Evolutionary conservation across 2,888 invertebrate genomes (phyloP).

Genomic region (Pollenia labialis): DNA sequence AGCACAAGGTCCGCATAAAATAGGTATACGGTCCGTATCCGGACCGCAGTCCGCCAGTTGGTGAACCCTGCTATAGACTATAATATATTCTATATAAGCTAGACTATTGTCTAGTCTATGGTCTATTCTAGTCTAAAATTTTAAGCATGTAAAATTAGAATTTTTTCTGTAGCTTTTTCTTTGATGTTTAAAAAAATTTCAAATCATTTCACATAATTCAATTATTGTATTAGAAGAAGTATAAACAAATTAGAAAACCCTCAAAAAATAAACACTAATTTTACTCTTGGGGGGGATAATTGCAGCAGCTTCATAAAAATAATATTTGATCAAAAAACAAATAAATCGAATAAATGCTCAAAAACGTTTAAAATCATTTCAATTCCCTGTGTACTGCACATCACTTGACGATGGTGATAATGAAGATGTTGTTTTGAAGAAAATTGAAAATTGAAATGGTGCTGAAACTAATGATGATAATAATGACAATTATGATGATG

Average conservation of each 20-base stretch:
- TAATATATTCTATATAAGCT: too few relatives aligned
- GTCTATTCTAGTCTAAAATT: too few relatives aligned
- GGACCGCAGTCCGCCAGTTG: too few relatives aligned
- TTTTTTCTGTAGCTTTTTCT: too few relatives aligned
- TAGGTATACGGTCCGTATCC: too few relatives aligned
- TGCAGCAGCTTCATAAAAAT: background rate
- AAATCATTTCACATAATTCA: too few relatives aligned
- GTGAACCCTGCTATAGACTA: too few relatives aligned
- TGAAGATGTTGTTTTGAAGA: background rate
- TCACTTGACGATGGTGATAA: slow-evolving; percentile 16
- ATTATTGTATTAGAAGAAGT: too few relatives aligned
- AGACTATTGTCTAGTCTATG: too few relatives aligned
- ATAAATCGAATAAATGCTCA: slow-evolving; percentile 7
- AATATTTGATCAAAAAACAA: background rate
- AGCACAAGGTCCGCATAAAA: too few relatives aligned
- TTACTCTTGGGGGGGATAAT: background rate
- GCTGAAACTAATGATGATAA: background rate
- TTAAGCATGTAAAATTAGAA: too few relatives aligned
- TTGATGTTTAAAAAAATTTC: too few relatives aligned
- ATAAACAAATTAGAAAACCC: background rate
- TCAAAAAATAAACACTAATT: background rate
- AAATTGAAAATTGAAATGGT: background rate
- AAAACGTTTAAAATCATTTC: slow-evolving; percentile 42
- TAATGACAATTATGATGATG: background rate
- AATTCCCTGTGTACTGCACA: slow-evolving; percentile 10